Evolutionary conservation across 2,113 vertebrate genomes (phyloP), one percentile per base, ranked within the genome.

Genomic region (Buteo buteo): DNA sequence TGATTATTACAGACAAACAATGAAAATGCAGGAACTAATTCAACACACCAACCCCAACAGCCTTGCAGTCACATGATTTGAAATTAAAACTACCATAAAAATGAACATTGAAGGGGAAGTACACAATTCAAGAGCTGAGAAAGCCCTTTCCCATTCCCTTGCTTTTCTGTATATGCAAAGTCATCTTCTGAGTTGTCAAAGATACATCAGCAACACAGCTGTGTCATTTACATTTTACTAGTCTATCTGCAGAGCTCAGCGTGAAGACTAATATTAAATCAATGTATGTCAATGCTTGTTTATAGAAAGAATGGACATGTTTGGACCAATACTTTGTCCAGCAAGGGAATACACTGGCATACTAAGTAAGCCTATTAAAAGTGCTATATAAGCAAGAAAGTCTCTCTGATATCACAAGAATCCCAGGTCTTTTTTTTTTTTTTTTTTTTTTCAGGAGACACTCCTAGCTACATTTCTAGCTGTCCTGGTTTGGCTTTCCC

Each of bases 211-310:
- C 82, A 74, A 4, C 38, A 65, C 77, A 91, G 81, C 89, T 95
- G 65, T 59, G 55, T 18, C 50, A 89, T 95, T 95, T 86, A 42
- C 86, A 91, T 89, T 95, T 79, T 64, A 24, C 42, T 44, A 44
- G n/a, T 36, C 34, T 89, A 42, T 82, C 69, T 89, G 89, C 83
- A 94, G 89, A 91, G 61, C 42, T 97, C 82, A 94, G 78, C 82
- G 90, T 0, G 2, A 67, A 86, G 67, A 93, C 70, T 45, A 91
- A 47, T 83, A 73, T 52, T 74, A 90, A 96, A 92, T 95, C 88
- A 93, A 83, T 47, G n/a, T 44, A 21, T 31, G 64, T 36, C 82
- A 80, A 20, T 83, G 71, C 54, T 77, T 70, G 38, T 47, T 81
- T 40, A n/a, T 31, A 58, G 62, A 74, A 74, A 73, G 45, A 91